Percentiles rank a stretch among this genome's conserved stretches.
phyloP scores from a whole-genome alignment of 2,888 invertebrate genomes.

The Noctua comes region DNA sequence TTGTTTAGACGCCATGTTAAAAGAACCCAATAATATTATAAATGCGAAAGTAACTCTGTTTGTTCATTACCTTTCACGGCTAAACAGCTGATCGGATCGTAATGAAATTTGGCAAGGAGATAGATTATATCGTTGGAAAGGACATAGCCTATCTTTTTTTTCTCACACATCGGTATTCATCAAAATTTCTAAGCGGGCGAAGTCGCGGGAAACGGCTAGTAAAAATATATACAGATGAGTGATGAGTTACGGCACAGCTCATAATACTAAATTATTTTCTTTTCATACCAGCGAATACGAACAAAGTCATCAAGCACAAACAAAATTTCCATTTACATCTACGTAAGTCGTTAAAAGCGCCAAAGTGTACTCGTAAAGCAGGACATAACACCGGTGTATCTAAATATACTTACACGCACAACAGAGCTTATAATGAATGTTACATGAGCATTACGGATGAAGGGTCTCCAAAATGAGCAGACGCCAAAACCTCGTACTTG shows the following conservation, averaged over 20 bases:
- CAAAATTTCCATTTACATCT: conserved; percentile 57
- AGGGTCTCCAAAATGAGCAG: conserved; percentile 73
- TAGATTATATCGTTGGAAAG: no score
- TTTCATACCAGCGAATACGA: conserved; percentile 11
- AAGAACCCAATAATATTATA: not conserved
- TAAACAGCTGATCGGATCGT: no score
- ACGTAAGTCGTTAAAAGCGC: conserved; percentile 59
- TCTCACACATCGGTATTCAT: no score
- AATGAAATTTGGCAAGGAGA: no score
- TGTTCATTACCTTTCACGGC: no score
- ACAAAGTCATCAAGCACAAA: conserved; percentile 47
- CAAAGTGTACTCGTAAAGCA: conserved; percentile 65
- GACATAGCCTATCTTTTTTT: no score
- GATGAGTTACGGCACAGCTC: not conserved
- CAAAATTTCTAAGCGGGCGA: no score
- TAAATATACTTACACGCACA: conserved; percentile 70
- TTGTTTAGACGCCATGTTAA: not conserved
- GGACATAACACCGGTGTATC: conserved; percentile 68
- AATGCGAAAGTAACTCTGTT: no score
- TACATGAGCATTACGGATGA: conserved; percentile 78
- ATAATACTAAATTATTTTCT: not conserved
- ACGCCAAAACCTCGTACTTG: conserved; percentile 67
- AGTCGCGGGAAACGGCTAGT: no score
- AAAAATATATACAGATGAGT: not conserved
- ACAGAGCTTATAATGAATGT: conserved; percentile 77